These are phyloP conservation scores for Rhinophrynus dorsalis DNA, from an alignment of 2,797 vertebrate genomes.

Conservation along the genomic window DNA sequence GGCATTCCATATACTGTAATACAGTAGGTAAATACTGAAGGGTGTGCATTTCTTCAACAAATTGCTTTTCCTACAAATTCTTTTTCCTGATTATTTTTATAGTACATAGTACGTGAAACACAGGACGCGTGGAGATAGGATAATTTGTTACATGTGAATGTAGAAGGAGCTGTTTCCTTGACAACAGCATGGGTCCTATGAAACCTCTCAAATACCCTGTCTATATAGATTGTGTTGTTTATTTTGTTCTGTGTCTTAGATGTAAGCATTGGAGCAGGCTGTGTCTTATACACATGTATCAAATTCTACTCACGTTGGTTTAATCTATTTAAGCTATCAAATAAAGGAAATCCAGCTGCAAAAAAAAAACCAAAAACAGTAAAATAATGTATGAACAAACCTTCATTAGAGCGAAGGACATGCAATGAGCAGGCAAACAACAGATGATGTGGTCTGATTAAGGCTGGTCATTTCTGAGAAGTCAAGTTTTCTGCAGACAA, in stretches of 20 bases:
- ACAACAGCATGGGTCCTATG: slow-evolving; percentile 9
- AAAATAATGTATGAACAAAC: not conserved
- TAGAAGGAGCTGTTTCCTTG: not conserved
- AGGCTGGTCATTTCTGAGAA: too few relatives aligned
- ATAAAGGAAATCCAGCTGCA: too few relatives aligned
- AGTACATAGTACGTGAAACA: not conserved
- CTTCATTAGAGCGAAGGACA: not conserved
- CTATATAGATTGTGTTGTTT: not conserved
- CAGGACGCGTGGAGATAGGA: not conserved
- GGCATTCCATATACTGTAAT: too few relatives aligned
- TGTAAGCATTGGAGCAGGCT: not conserved
- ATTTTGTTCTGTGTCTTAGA: not conserved
- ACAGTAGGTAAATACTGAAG: too few relatives aligned
- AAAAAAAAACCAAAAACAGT: too few relatives aligned
- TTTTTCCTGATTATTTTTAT: not conserved
- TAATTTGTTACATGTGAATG: not conserved
- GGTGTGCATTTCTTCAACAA: too few relatives aligned
- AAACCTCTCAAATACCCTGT: not conserved
- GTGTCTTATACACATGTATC: not conserved
- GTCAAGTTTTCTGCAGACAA: too few relatives aligned
- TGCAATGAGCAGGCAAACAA: not conserved
- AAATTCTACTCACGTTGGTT: not conserved
- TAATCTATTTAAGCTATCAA: not conserved
- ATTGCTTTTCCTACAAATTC: not conserved
- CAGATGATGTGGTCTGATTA: too few relatives aligned